Percentiles rank a stretch among this genome's conserved stretches.
Conservation (phyloP, 2,113 vertebrate genomes). For the Triplophysa tibetana region DNA sequence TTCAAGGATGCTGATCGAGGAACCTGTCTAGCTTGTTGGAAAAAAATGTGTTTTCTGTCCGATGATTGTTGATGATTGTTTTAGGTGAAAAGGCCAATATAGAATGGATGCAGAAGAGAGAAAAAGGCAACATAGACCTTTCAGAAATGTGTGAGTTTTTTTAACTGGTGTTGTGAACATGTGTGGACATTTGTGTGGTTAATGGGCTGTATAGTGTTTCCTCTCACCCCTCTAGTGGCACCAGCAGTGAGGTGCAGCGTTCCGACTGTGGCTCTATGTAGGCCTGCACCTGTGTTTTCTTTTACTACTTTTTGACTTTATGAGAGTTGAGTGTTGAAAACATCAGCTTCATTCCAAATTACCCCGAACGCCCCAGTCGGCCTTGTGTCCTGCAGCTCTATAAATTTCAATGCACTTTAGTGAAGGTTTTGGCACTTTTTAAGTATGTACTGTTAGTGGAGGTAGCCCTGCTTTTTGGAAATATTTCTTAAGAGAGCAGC, state of each 20-base stretch:
- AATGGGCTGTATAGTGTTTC: conserved; percentile 2
- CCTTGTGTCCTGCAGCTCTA: conserved; percentile 6
- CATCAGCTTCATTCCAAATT: conserved; percentile 21
- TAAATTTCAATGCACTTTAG: neutral
- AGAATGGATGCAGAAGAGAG: neutral
- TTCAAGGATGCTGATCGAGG: too few species aligned
- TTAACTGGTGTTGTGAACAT: neutral
- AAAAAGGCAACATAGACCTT: neutral
- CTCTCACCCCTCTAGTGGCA: neutral
- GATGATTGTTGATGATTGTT: neutral
- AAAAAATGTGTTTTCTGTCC: neutral
- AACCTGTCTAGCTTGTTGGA: too few species aligned
- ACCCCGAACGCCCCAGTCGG: conserved; percentile 15
- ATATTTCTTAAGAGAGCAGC: too few species aligned
- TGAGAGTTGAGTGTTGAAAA: conserved; percentile 38
- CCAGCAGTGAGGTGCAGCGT: neutral
- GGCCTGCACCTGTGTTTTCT: conserved; percentile 31
- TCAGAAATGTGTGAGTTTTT: neutral
- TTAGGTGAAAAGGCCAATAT: neutral
- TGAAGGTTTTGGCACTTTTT: neutral
- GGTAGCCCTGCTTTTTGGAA: neutral
- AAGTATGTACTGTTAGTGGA: neutral
- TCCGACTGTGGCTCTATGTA: neutral
- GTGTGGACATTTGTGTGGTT: neutral
- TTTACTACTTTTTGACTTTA: conserved; percentile 13